Conservation (phyloP, 2,797 vertebrate species). For the Novumbra hubbsi region DNA sequence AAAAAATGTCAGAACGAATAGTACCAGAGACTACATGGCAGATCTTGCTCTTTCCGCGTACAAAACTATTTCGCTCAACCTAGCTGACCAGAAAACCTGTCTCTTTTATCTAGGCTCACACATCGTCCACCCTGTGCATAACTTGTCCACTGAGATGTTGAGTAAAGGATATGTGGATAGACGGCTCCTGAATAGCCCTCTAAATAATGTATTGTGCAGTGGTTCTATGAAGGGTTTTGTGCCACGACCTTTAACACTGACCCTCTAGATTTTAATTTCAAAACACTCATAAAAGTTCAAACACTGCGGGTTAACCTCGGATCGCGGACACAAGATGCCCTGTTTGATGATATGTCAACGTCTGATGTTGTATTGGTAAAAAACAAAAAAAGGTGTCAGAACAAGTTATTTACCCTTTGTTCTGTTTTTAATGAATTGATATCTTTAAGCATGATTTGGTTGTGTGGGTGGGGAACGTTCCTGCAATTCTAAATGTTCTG, state of each 20-base stretch:
- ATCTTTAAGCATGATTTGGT: too few relatives aligned
- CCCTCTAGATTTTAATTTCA: slow-evolving; percentile 2
- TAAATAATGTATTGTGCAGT: slow-evolving; percentile 26
- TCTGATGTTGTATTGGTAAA: not conserved
- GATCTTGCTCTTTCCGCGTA: not conserved
- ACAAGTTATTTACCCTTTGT: too few relatives aligned
- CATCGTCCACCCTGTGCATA: too few relatives aligned
- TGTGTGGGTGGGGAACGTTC: too few relatives aligned
- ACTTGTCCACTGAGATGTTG: too few relatives aligned
- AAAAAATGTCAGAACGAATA: not conserved
- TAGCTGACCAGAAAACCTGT: not conserved
- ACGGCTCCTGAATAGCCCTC: slow-evolving; percentile 14
- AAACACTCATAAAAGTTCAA: not conserved
- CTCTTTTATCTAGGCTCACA: not conserved
- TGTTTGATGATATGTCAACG: not conserved
- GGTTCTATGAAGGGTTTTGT: slow-evolving; percentile 20
- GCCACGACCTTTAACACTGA: slow-evolving; percentile 18
- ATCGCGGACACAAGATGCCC: not conserved
- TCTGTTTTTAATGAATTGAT: too few relatives aligned
- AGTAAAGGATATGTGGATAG: too few relatives aligned
- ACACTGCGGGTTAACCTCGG: not conserved
- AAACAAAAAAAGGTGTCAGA: too few relatives aligned
- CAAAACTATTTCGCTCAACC: not conserved
- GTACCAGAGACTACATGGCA: not conserved
- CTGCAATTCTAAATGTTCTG: too few relatives aligned